Conservation (phyloP, 2,113 vertebrate genomes). For the Urocitellus parryii region DNA sequence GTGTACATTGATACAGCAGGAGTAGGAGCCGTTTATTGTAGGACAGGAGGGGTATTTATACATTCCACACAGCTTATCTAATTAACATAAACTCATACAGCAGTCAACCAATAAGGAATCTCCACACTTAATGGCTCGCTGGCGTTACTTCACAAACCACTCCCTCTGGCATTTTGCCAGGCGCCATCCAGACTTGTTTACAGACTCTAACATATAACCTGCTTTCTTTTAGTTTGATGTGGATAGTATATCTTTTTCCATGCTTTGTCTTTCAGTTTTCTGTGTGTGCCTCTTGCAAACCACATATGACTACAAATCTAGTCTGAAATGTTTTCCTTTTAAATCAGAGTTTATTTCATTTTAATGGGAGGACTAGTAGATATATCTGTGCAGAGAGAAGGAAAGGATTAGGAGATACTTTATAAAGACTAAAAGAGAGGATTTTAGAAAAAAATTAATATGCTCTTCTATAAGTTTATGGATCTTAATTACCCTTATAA, state of each 20-base stretch:
- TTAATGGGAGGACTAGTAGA: neutral
- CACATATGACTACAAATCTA: neutral
- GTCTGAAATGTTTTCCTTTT: neutral
- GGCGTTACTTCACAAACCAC: no score
- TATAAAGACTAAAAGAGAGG: neutral
- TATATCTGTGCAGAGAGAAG: neutral
- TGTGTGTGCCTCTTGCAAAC: neutral
- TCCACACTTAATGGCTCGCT: no score
- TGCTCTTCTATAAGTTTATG: neutral
- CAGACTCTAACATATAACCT: neutral
- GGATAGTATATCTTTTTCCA: neutral
- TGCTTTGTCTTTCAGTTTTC: neutral
- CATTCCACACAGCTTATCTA: no score
- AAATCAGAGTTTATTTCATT: conserved; percentile 2
- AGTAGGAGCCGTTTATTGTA: no score
- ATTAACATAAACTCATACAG: no score
- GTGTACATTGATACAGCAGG: no score
- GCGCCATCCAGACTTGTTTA: no score
- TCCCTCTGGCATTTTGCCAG: no score
- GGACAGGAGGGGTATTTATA: no score
- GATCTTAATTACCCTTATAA: neutral
- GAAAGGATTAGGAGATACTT: neutral
- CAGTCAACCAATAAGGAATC: no score
- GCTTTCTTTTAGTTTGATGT: neutral
- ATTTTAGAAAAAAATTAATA: conserved; percentile 26